phyloP scores from a whole-genome alignment of 64 coral and sea anemone species.

The Montipora capricornis region DNA sequence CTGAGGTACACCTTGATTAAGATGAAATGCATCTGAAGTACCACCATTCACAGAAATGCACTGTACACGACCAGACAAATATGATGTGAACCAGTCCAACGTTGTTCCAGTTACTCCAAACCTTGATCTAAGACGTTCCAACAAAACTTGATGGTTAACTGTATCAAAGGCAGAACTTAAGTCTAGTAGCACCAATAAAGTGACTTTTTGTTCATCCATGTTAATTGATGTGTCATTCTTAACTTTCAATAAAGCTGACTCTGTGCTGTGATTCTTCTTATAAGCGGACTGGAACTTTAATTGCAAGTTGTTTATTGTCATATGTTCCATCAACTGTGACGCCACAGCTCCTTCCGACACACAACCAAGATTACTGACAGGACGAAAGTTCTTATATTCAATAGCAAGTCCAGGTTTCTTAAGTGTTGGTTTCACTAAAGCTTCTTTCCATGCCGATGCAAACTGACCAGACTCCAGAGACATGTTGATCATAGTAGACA shows the following conservation, averaged over 20 bases:
- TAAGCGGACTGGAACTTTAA: conserved; percentile 29
- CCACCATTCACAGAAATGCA: not conserved
- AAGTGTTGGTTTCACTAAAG: conserved; percentile 5
- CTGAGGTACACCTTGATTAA: no score
- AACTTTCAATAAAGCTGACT: conserved; percentile 39
- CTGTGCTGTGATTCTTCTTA: conserved; percentile 8
- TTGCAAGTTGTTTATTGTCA: not conserved
- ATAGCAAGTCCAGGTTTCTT: conserved; percentile 19
- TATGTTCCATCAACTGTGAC: not conserved
- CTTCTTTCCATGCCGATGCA: conserved; percentile 34
- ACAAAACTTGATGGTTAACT: no score
- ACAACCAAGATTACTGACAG: not conserved
- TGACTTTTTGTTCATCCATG: conserved; percentile 21
- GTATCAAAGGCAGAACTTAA: conserved; percentile 22
- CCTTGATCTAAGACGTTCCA: not conserved
- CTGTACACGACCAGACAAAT: conserved; percentile 28
- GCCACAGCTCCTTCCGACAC: conserved; percentile 30
- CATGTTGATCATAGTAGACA: no score
- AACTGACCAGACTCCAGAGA: no score
- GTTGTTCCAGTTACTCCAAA: not conserved
- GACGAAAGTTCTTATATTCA: not conserved
- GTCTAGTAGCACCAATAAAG: conserved; percentile 43
- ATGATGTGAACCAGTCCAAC: conserved; percentile 13
- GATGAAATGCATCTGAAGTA: no score
- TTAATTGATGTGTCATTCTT: conserved; percentile 22